Base-by-base conservation (phyloP, 2,113 vertebrate genomes). In the Donacobius atricapilla region DNA sequence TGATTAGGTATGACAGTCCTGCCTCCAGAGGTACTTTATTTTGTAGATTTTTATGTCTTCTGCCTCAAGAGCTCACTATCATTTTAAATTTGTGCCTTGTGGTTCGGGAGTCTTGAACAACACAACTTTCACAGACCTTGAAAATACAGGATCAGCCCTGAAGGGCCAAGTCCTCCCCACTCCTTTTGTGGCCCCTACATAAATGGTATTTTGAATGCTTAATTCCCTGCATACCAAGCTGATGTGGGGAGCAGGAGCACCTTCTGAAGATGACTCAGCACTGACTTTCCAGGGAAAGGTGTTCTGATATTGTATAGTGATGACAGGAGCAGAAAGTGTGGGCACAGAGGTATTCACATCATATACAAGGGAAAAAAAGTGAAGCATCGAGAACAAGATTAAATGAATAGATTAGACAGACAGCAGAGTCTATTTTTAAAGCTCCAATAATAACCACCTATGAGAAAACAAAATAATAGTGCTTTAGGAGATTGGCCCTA, bases 371-470 rank as follows among this genome's bases (percentile, higher is more conserved):
- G 15, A 5, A 84, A 90, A 73, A 83, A 86, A 85, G 22, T 24
- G 53, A 96, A 94, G 57, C 40, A 71, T 65, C 14, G 7, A 82
- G 86, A 92, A 91, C 20, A 93, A 42, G 82, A 79, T 70, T 72
- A 91, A 73, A 57, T 63, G 4, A 93, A 82, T 17, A 94, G 80
- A 91, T 84, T n/a, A 87, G 60, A 85, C 44, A 95, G 92, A 82
- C 33, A 91, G 50, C 58, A 73, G 53, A 87, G 31, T 21, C 89
- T 95, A 85, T 95, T 96, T 96, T 85, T 94, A 75, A 91, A 72
- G 48, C 53, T 87, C 89, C 57, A 94, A 13, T 75, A 94, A 94
- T 87, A 93, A 47, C 66, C 50, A 90, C 28, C 66, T 85, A 79
- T 50, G 42, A 94, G 81, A 87, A 92, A 94, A 69, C 70, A 91